phyloP scores from a whole-genome alignment of 2,888 invertebrate species.

The Gari tellinella region DNA sequence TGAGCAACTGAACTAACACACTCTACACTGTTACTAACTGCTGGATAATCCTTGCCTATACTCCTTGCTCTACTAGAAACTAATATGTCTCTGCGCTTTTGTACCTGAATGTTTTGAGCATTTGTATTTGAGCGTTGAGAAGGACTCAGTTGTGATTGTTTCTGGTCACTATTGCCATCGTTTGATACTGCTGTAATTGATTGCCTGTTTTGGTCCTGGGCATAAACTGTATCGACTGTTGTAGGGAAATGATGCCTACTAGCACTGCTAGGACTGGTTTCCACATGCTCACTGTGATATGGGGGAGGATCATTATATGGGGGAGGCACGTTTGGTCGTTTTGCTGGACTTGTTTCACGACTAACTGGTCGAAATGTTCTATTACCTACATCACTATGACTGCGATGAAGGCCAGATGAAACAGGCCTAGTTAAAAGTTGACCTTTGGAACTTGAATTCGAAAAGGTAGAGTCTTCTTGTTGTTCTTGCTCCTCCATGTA shows the following conservation, averaged over 20 bases:
- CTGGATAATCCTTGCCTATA: no score
- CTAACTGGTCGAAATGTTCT: conserved; percentile 11
- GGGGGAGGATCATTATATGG: conserved; percentile 62
- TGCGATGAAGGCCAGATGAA: conserved; percentile 48
- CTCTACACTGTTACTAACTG: no score
- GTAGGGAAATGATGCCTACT: conserved; percentile 62
- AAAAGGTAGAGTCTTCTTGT: conserved; percentile 20
- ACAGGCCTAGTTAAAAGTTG: background rate
- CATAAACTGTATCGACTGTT: conserved; percentile 16
- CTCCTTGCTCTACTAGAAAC: background rate
- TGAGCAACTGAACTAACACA: conserved; percentile 11
- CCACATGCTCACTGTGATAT: conserved; percentile 48
- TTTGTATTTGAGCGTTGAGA: conserved; percentile 32
- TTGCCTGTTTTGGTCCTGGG: no score
- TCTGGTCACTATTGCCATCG: no score
- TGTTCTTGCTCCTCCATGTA: conserved; percentile 61
- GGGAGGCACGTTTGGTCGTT: conserved; percentile 48
- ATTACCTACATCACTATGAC: conserved; percentile 61
- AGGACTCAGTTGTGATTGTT: no score
- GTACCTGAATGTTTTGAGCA: conserved; percentile 32
- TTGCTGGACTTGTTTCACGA: conserved; percentile 36
- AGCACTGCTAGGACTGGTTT: conserved; percentile 59
- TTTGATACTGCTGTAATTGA: no score
- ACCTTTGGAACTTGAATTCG: conserved; percentile 49
- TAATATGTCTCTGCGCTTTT: conserved; percentile 37